These are phyloP conservation scores for Platyrinchus mystaceus DNA, from an alignment of 2,797 vertebrate genomes.

Conservation along the genomic window DNA sequence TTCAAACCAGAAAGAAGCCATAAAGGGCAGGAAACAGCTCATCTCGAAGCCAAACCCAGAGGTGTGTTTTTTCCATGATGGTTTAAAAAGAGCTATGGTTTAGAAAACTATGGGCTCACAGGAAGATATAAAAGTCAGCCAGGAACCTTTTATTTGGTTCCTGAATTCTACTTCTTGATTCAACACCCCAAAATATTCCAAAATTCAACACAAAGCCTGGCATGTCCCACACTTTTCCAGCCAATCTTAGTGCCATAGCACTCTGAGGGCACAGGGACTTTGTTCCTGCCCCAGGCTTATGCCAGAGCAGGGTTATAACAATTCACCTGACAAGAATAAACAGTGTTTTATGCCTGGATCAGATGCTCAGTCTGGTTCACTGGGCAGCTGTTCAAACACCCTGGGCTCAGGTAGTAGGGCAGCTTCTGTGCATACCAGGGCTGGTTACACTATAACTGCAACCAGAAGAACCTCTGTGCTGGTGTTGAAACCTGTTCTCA, in stretches of 20 bases:
- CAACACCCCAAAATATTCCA: background rate
- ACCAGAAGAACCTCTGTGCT: background rate
- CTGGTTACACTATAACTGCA: background rate
- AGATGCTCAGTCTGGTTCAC: background rate
- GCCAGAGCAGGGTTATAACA: background rate
- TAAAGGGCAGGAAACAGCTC: constrained; percentile 14
- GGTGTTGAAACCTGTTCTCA: background rate
- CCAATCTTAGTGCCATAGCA: background rate
- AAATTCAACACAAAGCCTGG: background rate
- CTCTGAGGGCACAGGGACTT: background rate
- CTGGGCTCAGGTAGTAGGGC: background rate
- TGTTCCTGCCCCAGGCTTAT: background rate
- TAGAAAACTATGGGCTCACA: background rate
- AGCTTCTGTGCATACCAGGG: background rate
- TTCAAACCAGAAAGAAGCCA: background rate
- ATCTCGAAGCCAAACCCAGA: background rate
- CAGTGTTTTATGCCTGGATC: background rate
- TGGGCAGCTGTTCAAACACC: background rate
- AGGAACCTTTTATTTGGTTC: background rate
- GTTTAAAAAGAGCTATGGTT: background rate
- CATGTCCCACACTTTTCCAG: fast-evolving
- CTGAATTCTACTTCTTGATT: background rate
- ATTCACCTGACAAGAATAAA: background rate
- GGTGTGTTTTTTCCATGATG: background rate
- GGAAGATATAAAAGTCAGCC: background rate